These are phyloP conservation scores for Mustelus asterias DNA, from an alignment of 2,113 vertebrate genomes.

Conservation along the genomic window DNA sequence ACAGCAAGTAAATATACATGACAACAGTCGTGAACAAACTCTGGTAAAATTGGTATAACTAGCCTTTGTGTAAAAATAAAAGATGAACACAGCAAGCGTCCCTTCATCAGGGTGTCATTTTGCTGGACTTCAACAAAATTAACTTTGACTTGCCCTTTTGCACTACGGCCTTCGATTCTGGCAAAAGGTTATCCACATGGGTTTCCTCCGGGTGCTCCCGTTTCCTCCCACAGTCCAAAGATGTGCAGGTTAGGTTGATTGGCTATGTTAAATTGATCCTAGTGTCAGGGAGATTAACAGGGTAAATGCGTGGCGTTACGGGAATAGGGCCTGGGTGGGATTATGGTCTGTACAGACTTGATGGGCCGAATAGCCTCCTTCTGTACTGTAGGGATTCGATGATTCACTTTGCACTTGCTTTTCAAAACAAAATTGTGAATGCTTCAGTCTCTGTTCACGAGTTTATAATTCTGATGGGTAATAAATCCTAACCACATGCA, in stretches of 20 bases:
- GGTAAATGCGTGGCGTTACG: too few species aligned
- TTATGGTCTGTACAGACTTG: too few species aligned
- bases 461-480: background rate
- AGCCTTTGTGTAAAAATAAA: background rate
- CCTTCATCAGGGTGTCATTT: background rate
- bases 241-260: too few species aligned
- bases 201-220: too few species aligned
- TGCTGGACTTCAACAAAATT: background rate
- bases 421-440: background rate
- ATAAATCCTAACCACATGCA: background rate
- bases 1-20: background rate
- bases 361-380: too few species aligned
- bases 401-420: background rate
- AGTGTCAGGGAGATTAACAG: too few species aligned
- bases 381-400: too few species aligned
- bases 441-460: background rate
- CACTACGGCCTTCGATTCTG: background rate
- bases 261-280: too few species aligned
- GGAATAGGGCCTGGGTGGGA: too few species aligned
- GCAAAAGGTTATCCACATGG: background rate
- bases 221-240: too few species aligned
- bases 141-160: background rate
- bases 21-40: background rate
- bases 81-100: background rate
- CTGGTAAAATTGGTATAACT: background rate